A percentile compares a stretch with the other conserved stretches of the same genome.
Conservation (phyloP, 1,140 invertebrate genomes). For the Lasioglossum albipes region DNA sequence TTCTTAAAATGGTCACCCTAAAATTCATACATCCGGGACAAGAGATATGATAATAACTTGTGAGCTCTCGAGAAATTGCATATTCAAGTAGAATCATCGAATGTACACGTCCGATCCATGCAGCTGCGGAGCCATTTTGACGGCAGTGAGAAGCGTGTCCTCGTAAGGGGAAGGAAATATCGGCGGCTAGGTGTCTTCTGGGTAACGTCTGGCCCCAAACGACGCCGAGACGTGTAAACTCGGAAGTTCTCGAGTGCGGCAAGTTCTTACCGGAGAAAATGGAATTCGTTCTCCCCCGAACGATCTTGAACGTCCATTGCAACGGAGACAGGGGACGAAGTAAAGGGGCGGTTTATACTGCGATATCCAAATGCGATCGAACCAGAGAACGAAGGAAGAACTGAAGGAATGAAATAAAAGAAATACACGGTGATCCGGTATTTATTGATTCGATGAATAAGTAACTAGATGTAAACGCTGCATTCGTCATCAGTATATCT, state of each 20-base stretch:
- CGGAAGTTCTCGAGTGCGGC: conserved; percentile 37
- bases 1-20: not conserved
- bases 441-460: not conserved
- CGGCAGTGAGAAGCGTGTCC: not conserved
- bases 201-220: conserved; percentile 7
- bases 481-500: too few relatives aligned
- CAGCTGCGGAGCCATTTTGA: not conserved
- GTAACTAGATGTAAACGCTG: not conserved
- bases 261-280: conserved; percentile 52
- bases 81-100: not conserved
- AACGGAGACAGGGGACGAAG: not conserved
- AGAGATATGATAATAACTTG: not conserved
- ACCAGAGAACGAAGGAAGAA: conserved; percentile 6
- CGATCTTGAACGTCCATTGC: conserved; percentile 21
- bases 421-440: not conserved
- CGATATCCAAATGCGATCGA: conserved; percentile 55
- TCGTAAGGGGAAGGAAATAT: not conserved
- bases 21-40: not conserved
- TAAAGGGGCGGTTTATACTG: conserved; percentile 31
- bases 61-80: not conserved
- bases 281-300: conserved; percentile 48
- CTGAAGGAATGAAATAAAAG: not conserved
- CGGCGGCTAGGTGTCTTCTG: not conserved
- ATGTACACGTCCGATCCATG: not conserved
- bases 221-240: conserved; percentile 22